Evolutionary conservation across 1,140 invertebrate genomes (phyloP).

Genomic region (Magallana gigas): DNA sequence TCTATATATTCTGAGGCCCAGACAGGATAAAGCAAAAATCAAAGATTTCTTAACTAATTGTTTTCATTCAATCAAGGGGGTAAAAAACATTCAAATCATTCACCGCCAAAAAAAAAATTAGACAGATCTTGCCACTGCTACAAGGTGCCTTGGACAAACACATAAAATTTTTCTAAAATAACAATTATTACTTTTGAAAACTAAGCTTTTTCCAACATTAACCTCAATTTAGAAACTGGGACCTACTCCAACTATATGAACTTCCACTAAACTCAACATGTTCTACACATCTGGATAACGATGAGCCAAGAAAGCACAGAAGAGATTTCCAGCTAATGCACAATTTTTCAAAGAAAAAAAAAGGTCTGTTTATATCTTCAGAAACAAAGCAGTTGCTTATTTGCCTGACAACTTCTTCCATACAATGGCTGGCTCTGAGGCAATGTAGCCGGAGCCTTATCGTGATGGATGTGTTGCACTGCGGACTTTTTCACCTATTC

Average conservation of each 20-base stretch:
- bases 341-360: too few relatives aligned
- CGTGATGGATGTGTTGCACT: constrained; percentile 9
- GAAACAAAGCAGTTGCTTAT: constrained; percentile 8
- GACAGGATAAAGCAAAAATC: background rate
- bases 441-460: background rate
- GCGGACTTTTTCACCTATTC: background rate
- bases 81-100: too few relatives aligned
- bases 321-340: background rate
- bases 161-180: constrained; percentile 2
- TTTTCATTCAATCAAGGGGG: too few relatives aligned
- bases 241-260: background rate
- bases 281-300: background rate
- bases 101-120: too few relatives aligned
- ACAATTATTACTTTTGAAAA: constrained; percentile 3
- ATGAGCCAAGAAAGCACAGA: background rate
- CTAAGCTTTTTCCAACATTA: background rate
- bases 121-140: too few relatives aligned
- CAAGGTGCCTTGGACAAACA: background rate
- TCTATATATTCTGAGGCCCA: background rate
- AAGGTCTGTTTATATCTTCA: background rate
- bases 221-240: background rate
- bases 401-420: background rate
- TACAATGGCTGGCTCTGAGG: background rate
- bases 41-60: too few relatives aligned
- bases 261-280: background rate